These are phyloP conservation scores for Hippoglossus stenolepis DNA, from an alignment of 2,113 vertebrate species.

Conservation along the genomic window DNA sequence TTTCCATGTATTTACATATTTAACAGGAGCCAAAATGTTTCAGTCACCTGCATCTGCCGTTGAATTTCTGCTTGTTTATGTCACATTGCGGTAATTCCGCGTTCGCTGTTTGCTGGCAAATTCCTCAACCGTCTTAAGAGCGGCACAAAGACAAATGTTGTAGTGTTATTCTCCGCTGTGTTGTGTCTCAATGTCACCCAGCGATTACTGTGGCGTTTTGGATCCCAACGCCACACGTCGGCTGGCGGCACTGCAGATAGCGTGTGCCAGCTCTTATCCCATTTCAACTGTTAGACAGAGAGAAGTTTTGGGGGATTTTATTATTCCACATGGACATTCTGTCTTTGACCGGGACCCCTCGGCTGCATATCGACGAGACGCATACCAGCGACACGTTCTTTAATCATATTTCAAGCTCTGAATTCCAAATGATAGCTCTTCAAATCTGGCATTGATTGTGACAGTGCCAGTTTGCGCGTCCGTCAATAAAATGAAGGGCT, in stretches of 20 bases:
- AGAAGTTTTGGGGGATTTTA: conserved; percentile 41
- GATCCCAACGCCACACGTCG: conserved; percentile 37
- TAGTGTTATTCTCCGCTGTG: conserved; percentile 48
- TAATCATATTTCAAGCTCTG: conserved; percentile 62
- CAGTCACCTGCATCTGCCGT: conserved; percentile 25
- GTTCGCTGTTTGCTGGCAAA: conserved; percentile 9
- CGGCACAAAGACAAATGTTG: conserved; percentile 26
- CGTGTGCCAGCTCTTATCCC: conserved; percentile 51
- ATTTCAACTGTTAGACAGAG: conserved; percentile 39
- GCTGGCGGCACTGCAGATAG: conserved; percentile 61
- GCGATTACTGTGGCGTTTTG: conserved; percentile 47
- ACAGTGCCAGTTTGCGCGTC: conserved; percentile 37
- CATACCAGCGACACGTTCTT: conserved; percentile 42
- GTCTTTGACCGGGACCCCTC: conserved; percentile 6
- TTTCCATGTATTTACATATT: conserved; percentile 67
- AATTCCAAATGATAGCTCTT: conserved; percentile 55
- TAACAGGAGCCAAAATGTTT: conserved; percentile 28
- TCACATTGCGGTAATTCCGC: conserved; percentile 28
- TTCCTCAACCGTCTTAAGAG: conserved; percentile 12
- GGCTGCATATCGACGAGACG: conserved; percentile 23
- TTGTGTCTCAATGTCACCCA: conserved; percentile 66
- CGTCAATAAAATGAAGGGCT: conserved; percentile 61
- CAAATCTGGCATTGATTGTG: conserved; percentile 64
- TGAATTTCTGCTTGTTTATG: conserved; percentile 16
- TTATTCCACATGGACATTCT: conserved; percentile 39